phyloP scores from a whole-genome alignment of 2,797 vertebrate species.

The Acrocephalus scirpaceus region DNA sequence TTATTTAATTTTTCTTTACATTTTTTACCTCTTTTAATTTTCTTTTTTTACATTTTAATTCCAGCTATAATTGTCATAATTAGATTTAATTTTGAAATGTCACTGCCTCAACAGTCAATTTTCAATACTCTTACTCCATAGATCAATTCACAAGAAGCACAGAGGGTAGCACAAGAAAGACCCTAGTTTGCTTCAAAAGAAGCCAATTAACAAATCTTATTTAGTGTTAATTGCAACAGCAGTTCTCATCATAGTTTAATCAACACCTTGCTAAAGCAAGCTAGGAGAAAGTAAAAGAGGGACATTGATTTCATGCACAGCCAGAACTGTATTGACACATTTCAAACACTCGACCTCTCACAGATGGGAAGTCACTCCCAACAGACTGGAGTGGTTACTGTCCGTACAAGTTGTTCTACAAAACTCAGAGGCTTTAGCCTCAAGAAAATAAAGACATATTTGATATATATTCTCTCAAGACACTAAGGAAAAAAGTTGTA shows the following conservation, averaged over 20 bases:
- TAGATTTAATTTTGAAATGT: slow-evolving; percentile 49
- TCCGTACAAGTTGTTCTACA: neutral
- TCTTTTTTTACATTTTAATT: slow-evolving; percentile 12
- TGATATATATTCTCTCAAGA: neutral
- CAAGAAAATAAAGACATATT: neutral
- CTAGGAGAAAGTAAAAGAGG: neutral
- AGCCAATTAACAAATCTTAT: slow-evolving; percentile 72
- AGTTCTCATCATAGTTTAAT: slow-evolving; percentile 55
- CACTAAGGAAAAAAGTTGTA: neutral
- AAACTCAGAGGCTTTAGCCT: neutral
- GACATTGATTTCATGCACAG: slow-evolving; percentile 25
- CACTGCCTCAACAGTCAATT: slow-evolving; percentile 8
- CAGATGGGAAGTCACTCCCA: neutral
- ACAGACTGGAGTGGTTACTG: neutral
- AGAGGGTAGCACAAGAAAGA: neutral
- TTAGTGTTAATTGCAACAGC: slow-evolving; percentile 75
- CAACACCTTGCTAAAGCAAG: slow-evolving; percentile 67
- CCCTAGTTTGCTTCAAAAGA: slow-evolving; percentile 49
- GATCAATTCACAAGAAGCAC: neutral
- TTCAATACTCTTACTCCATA: neutral
- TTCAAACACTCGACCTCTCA: neutral
- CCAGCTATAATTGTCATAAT: neutral
- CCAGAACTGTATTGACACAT: neutral
- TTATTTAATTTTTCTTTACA: neutral
- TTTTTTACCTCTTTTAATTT: neutral